Base-by-base conservation (phyloP, 2,888 invertebrate genomes). In the Microplitis manilae region DNA sequence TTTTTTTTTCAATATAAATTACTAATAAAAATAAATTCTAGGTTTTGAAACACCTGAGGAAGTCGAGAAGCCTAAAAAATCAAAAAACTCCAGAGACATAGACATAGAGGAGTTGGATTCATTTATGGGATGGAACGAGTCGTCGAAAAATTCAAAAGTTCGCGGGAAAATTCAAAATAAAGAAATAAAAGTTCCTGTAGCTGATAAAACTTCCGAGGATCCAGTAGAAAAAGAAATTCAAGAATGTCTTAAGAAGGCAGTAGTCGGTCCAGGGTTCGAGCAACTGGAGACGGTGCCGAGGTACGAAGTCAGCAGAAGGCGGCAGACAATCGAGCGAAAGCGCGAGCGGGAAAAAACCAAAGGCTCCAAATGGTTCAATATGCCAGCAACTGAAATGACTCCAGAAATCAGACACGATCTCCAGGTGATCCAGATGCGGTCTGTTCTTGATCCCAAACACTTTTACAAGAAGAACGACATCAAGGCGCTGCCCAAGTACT, bases 391-490 rank as follows among this genome's bases (percentile, higher is more conserved):
- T 13, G 97, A 98, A 90, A 89, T 98, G 83, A 98, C 97, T 0
- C 95, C 96, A 40, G 97, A 98, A 88, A 90, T 95, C 68, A 95
- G 94, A 89, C 95, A 94, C 86, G 98, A 99, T 90, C 91, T 99
- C 9, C 94, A 96, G 91, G 91, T 98, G 9, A 91, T 99, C 1
- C 95, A 96, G 90, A 98, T 99, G 98, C 93, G 99, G 84, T 95
- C 96, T 0, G 96, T 93, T 0, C 90, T 98, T 9, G 95, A 99
- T 91, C 96, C 98, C 0, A 98, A 98, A 89, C 94, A 94, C 82
- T 98, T 98, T 91, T 99, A 98, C 91, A 98, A 98, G 90, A 96
- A 96, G 86, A 97, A 96, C 88, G 96, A 97, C 86, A 92, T 95
- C 82, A 95, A 95, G 90, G 94, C 93, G 1, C 86, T 97, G 50